Evolutionary conservation across 2,888 invertebrate species (phyloP).

Genomic region (Polia nebulosa): DNA sequence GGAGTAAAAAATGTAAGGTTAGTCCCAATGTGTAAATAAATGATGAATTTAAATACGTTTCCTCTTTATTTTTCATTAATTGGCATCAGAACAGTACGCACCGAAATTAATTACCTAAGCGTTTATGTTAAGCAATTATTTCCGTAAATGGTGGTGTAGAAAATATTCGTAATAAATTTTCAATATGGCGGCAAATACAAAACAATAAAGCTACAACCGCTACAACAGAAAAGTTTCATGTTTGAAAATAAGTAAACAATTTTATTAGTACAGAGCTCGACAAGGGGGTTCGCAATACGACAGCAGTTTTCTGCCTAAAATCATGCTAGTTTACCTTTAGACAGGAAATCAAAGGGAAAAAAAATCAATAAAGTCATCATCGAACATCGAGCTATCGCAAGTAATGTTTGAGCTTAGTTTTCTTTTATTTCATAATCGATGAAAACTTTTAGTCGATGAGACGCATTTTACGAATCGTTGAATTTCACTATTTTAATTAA

Average conservation of each 20-base stretch:
- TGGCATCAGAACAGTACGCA: slow-evolving; percentile 7
- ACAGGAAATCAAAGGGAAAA: background rate
- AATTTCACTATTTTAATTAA: slow-evolving; percentile 26
- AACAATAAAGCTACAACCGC: background rate
- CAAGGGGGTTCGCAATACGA: background rate
- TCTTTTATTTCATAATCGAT: slow-evolving; percentile 3
- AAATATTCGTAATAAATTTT: slow-evolving; percentile 31
- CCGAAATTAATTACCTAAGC: slow-evolving; percentile 1
- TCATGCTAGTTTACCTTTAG: background rate
- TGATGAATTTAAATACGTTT: slow-evolving; percentile 71
- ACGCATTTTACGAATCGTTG: background rate
- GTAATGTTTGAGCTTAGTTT: background rate
- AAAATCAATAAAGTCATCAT: slow-evolving; percentile 46
- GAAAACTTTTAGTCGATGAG: background rate
- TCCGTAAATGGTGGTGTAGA: background rate
- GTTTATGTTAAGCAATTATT: background rate
- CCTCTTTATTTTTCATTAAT: slow-evolving; percentile 62
- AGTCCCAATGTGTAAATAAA: slow-evolving; percentile 81
- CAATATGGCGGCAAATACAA: slow-evolving; percentile 49
- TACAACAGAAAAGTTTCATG: background rate
- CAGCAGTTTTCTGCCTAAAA: background rate
- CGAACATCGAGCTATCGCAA: slow-evolving; percentile 2
- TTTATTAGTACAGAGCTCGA: background rate
- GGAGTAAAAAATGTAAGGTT: slow-evolving; percentile 73
- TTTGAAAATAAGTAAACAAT: too few relatives aligned